Evolutionary conservation across 1,140 invertebrate genomes (phyloP).

Genomic region (Heliothis virescens): DNA sequence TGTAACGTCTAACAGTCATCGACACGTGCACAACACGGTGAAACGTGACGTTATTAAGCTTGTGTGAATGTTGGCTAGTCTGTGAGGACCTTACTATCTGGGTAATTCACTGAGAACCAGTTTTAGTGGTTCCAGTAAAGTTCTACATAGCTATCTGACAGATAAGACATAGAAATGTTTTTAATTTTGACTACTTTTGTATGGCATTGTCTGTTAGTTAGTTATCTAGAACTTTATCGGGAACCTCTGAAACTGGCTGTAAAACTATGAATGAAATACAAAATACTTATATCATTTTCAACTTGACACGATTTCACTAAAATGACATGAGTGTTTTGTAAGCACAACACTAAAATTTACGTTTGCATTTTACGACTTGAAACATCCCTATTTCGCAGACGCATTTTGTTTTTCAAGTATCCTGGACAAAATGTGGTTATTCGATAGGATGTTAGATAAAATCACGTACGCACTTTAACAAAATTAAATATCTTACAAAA

Average conservation of each 20-base stretch:
- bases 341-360: not conserved
- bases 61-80: constrained; percentile 51
- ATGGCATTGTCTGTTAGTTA: too few species aligned
- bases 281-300: not conserved
- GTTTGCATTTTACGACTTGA: constrained; percentile 15
- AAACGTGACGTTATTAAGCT: constrained; percentile 45
- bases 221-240: too few species aligned
- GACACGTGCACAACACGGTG: constrained; percentile 52
- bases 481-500: not conserved
- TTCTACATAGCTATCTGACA: too few species aligned
- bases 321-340: constrained; percentile 21
- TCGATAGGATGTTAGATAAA: too few species aligned
- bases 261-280: not conserved
- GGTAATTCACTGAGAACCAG: not conserved
- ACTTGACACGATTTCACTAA: not conserved
- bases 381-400: not conserved
- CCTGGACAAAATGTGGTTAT: too few species aligned
- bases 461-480: too few species aligned
- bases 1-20: constrained; percentile 46
- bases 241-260: too few species aligned
- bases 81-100: not conserved
- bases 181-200: too few species aligned
- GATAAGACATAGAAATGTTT: too few species aligned
- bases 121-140: too few species aligned
- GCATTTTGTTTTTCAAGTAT: not conserved